phyloP scores from a whole-genome alignment of 2,888 invertebrate species.

The Mimas tiliae region DNA sequence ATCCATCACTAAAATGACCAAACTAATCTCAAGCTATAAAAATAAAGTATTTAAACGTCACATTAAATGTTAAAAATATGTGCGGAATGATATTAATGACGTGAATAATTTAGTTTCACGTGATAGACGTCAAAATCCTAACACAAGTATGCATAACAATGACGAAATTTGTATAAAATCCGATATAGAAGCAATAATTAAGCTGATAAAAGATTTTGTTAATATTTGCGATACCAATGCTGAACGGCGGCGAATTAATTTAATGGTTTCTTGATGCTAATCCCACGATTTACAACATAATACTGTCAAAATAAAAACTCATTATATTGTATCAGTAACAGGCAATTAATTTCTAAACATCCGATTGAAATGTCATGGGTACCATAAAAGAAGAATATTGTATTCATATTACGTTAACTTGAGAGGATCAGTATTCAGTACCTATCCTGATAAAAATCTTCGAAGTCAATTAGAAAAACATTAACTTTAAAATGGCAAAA shows the following conservation, averaged over 20 bases:
- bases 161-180: conserved; percentile 2
- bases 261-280: conserved; percentile 24
- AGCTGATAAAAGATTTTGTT: conserved; percentile 9
- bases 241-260: neutral
- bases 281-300: conserved; percentile 18
- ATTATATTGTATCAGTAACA: conserved; percentile 35
- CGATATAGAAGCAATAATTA: conserved; percentile 7
- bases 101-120: conserved; percentile 49
- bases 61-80: neutral
- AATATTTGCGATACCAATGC: conserved; percentile 4
- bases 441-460: neutral
- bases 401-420: neutral
- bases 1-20: too few species aligned
- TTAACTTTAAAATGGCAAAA: too few species aligned
- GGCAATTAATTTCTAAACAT: conserved; percentile 44
- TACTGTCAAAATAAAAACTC: conserved; percentile 30
- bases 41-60: neutral
- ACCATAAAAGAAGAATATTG: conserved; percentile 34
- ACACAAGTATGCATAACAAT: conserved; percentile 9
- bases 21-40: neutral
- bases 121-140: conserved; percentile 19
- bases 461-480: too few species aligned
- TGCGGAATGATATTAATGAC: conserved; percentile 7
- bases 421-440: conserved; percentile 3
- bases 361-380: conserved; percentile 45